Evolutionary conservation across 2,797 vertebrate species (phyloP), one percentile per base, ranked within the genome.

Genomic region (Acanthopagrus latus): DNA sequence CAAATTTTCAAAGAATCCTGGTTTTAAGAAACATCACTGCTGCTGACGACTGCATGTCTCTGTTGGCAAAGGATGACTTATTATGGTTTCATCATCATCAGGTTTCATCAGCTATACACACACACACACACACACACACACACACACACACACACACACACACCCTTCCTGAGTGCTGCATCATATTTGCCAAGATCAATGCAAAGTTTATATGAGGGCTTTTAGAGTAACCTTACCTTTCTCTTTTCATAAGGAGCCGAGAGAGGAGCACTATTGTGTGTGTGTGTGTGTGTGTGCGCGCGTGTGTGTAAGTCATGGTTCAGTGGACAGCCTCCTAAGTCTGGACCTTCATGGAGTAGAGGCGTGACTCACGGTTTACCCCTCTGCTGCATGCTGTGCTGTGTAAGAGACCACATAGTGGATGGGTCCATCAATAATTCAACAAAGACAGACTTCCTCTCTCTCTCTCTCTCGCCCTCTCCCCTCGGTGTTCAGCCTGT

Each of bases 381-480:
- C 65, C 20, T 18, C 79, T 88, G 86, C 79, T 89, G 88, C 83
- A 63, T 82, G 78, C 88, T 82, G 78, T 13, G 43, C 66, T 50
- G 47, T 84, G 83, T 83, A 73, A 79, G 88, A 82, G 91, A 83
- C 89, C 90, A 89, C 89, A 93, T 66, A 84, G 89, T 83, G 91
- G 78, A 91, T 85, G 74, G 64, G 75, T 63, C 60, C 65, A 94
- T 96, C 85, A 94, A 96, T 96, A 93, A 95, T 96, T 95, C 85
- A 95, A 86, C 85, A 90, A 88, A 93, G 82, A 92, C 75, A 83
- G 81, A 89, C 89, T 89, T 87, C 67, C 83, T 74, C 70, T 76
- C 64, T 48, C 70, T 76, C 64, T 48, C 29, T 10, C 43, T 63
- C 33, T 52, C 41, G 21, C 41, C 20, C 46, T 58, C 72, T 76